Conservation (phyloP, 2,888 invertebrate species). For the Epistrophe eligans region DNA sequence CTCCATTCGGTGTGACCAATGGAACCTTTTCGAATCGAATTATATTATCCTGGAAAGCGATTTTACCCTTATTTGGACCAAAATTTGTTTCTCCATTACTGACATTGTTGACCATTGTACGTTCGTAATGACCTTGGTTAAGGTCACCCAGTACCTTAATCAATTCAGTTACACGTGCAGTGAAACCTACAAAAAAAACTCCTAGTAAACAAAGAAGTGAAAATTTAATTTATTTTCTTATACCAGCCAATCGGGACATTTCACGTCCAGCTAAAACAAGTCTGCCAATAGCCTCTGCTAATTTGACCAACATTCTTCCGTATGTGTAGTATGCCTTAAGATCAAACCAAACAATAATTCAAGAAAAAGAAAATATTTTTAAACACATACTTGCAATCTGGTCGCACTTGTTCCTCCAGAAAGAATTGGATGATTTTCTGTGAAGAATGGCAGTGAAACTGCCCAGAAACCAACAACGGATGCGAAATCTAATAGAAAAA, state of each 20-base stretch:
- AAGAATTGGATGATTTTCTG: constrained; percentile 88
- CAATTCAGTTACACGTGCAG: constrained; percentile 95
- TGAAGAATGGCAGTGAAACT: constrained; percentile 97
- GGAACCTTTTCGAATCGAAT: constrained; percentile 97
- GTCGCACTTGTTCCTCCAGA: constrained; percentile 88
- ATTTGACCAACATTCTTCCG: constrained; percentile 91
- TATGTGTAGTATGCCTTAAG: constrained; percentile 96
- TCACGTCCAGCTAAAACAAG: constrained; percentile 97
- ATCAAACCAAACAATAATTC: background rate
- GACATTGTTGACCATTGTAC: constrained; percentile 85
- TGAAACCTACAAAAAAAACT: constrained; percentile 85
- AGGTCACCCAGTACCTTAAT: constrained; percentile 92
- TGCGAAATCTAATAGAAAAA: constrained; percentile 89
- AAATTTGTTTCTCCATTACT: constrained; percentile 82
- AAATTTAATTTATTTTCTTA: constrained; percentile 17
- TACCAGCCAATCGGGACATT: constrained; percentile 95
- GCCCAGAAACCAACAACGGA: constrained; percentile 98
- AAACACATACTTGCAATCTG: constrained; percentile 88
- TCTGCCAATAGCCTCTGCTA: constrained; percentile 98
- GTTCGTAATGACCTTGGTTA: constrained; percentile 89
- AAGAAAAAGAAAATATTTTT: constrained; percentile 39
- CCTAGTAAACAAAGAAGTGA: background rate
- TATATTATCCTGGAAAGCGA: constrained; percentile 93
- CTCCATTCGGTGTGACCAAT: constrained; percentile 98
- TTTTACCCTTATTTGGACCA: constrained; percentile 90